Evolutionary conservation across 2,888 invertebrate species (phyloP), one percentile per base, ranked within the genome.

Genomic region (Orthosia gothica): DNA sequence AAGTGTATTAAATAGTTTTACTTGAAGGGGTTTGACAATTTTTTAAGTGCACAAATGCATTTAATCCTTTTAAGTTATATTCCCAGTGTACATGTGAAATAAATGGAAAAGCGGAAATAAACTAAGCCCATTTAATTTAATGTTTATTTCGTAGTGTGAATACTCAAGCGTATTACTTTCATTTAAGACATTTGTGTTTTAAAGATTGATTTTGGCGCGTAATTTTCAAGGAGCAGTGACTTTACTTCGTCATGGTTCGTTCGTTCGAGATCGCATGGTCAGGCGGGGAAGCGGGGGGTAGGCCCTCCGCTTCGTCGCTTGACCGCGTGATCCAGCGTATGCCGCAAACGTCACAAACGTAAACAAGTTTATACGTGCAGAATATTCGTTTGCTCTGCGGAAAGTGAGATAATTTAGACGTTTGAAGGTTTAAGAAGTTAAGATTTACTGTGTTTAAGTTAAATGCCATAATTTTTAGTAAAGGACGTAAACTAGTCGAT

Each of bases 401-500:
- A 66, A 66, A 66, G 55, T 66, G 65, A 66, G 40, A 66, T 66
- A 40, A 66, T 66, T 66, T 55, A 66, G 55, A 54, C n/a, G 54
- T 66, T 66, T 66, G 54, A 54, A 66, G 65, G 54, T 66, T 66
- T 66, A 66, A 55, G 45, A 66, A 66, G 65, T 66, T 66, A 66
- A 32, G 40, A 20, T 20, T 55, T 55, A 66, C 65, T 45, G 55
- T 55, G 65, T 66, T 66, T 66, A 66, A 20, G 55, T 66, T 66
- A 54, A 66, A 66, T 66, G 55, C 54, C 65, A 66, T 45, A 55
- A 66, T 68, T 58, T 59, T 68, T 68, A 68, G 68, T 59, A 68
- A 68, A 68, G 68, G 59, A 68, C 49, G 58, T 66, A 67, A 67
- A 67, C 67, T 67, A 67, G 67, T 67, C 45, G 67, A 67, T 67